These are phyloP conservation scores for Galeruca laticollis DNA, from an alignment of 2,888 invertebrate genomes.

Conservation along the genomic window DNA sequence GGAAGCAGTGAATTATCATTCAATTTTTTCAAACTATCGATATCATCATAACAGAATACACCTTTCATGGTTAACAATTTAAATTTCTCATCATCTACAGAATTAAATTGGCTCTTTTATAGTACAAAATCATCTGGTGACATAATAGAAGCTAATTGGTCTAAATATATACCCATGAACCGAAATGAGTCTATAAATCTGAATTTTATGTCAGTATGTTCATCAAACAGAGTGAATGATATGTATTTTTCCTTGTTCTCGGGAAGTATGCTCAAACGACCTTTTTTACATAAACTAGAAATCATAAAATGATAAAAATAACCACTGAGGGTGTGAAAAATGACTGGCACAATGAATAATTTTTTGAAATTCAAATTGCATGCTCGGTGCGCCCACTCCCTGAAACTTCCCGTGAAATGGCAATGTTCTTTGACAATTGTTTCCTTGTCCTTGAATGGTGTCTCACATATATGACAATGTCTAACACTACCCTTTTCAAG, in stretches of 20 bases:
- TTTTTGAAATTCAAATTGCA: conserved; percentile 59
- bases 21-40: conserved; percentile 23
- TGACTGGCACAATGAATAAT: conserved; percentile 53
- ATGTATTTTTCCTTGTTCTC: conserved; percentile 58
- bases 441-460: conserved; percentile 33
- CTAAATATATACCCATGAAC: conserved; percentile 55
- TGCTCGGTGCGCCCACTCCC: conserved; percentile 52
- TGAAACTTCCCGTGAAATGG: conserved; percentile 54
- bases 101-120: neutral
- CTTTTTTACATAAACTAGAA: neutral
- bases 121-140: conserved; percentile 38
- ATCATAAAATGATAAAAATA: conserved; percentile 57
- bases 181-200: conserved; percentile 54
- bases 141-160: conserved; percentile 55
- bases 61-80: conserved; percentile 21
- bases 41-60: conserved; percentile 35
- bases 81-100: conserved; percentile 9
- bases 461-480: neutral
- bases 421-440: conserved; percentile 53
- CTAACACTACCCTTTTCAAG: neutral
- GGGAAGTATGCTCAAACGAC: conserved; percentile 47
- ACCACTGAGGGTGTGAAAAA: conserved; percentile 56
- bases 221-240: conserved; percentile 51
- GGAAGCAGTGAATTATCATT: conserved; percentile 10
- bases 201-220: conserved; percentile 40